Conservation (phyloP, 2,888 invertebrate genomes). For the Orthonychiurus folsomi region DNA sequence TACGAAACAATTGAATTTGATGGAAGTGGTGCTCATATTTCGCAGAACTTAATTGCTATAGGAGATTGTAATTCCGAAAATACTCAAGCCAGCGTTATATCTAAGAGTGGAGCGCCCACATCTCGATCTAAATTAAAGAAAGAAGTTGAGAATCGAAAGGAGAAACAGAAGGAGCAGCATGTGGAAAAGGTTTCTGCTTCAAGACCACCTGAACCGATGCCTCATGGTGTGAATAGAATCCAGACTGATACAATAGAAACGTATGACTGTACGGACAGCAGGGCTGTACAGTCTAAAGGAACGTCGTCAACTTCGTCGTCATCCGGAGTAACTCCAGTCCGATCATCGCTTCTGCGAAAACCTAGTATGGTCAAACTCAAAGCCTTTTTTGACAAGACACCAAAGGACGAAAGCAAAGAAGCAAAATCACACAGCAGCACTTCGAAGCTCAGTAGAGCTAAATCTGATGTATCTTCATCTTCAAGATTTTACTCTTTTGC, state of each 20-base stretch:
- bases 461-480: slow-evolving; percentile 39
- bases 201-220: neutral
- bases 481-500: slow-evolving; percentile 35
- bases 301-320: neutral
- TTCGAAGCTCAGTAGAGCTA: slow-evolving; percentile 34
- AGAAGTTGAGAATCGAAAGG: neutral
- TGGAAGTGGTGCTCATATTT: neutral
- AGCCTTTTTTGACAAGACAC: slow-evolving; percentile 43
- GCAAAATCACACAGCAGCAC: slow-evolving; percentile 15
- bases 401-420: slow-evolving; percentile 31
- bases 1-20: slow-evolving; percentile 42
- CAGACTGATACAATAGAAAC: slow-evolving; percentile 9
- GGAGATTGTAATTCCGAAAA: neutral
- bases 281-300: neutral
- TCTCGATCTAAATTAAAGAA: slow-evolving; percentile 1
- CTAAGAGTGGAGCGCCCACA: neutral
- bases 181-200: neutral
- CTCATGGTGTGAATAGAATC: neutral
- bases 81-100: neutral
- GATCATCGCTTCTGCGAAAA: slow-evolving; percentile 38
- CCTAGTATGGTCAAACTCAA: slow-evolving; percentile 44
- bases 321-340: neutral
- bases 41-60: neutral
- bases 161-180: neutral
- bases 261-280: neutral